Base-by-base conservation (phyloP, 2,113 vertebrate species). In the Heterochromis multidens region DNA sequence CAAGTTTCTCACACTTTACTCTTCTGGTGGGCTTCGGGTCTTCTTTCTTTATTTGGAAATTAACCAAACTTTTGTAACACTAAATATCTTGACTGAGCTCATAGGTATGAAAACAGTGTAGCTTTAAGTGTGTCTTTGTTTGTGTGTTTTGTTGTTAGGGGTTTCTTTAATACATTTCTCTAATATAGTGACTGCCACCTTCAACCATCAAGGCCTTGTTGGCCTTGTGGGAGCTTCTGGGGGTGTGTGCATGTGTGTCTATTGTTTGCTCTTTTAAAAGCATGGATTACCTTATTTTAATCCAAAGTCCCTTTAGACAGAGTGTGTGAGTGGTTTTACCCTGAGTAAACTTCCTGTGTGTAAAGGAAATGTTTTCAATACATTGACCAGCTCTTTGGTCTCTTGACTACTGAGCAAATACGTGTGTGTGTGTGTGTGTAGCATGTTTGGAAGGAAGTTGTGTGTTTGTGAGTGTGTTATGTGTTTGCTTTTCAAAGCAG, bases 311-410 rank as follows among this genome's bases (percentile, higher is more conserved):
- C 19, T n/a, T 35, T 77, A 16, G 37, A 27, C 29, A 62, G 5
- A 7, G 54, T 81, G 65, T 79, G 67, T 67, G 31, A 25, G 7
- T 37, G 6, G 19, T 82, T 85, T 52, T 56, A 31, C 27, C 62
- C 31, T 33, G 77, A 81, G 37, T 19, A 81, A 85, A 60, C n/a
- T 27, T 62, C n/a, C 37, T 19, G 33, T 9, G 54, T 79, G 5
- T 76, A 82, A 88, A 81, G 40, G 63, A 90, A 83, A 62, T 54
- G 60, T 59, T 27, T 84, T 81, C 77, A 76, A 77, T 59, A 43
- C 79, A 81, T 31, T 43, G 81, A 83, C 76, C 16, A 35, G 19
- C 63, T 60, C 54, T 63, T 86, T 84, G 78, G 37, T 86, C 82
- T 59, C 40, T 43, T 14, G 40, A 86, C 62, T 58, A 35, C 52